phyloP scores from a whole-genome alignment of 2,888 invertebrate species.

The Hemithea aestivaria region DNA sequence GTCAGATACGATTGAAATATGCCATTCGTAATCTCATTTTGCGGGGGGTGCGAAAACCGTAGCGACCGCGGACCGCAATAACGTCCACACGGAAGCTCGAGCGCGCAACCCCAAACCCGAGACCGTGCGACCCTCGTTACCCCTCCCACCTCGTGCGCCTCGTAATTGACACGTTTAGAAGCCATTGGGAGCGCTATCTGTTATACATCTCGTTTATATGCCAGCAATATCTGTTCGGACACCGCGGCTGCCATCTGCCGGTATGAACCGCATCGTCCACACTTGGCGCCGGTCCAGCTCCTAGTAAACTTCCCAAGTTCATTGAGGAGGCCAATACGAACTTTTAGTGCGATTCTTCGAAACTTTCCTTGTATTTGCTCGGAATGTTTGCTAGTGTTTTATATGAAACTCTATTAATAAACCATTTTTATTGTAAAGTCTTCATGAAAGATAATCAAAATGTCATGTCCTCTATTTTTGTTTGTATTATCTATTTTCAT shows the following conservation, averaged over 20 bases:
- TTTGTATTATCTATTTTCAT: not conserved
- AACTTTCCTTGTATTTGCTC: constrained; percentile 28
- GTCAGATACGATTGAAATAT: constrained; percentile 13
- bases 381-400: constrained; percentile 1
- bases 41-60: constrained; percentile 20
- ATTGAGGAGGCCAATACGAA: constrained; percentile 47
- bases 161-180: constrained; percentile 29
- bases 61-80: constrained; percentile 24
- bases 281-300: constrained; percentile 50
- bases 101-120: constrained; percentile 20
- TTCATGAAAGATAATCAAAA: not conserved
- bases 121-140: constrained; percentile 24
- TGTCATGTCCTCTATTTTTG: not conserved
- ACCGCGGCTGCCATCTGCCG: constrained; percentile 39
- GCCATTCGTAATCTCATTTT: constrained; percentile 20
- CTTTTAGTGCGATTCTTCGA: constrained; percentile 41
- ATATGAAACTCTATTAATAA: constrained; percentile 7
- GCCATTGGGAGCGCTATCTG: constrained; percentile 14
- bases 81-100: constrained; percentile 18
- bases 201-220: constrained; percentile 19
- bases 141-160: constrained; percentile 13
- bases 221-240: constrained; percentile 34
- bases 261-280: constrained; percentile 32
- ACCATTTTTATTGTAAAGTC: not conserved
- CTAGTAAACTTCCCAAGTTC: constrained; percentile 54